Conservation (phyloP, 2,888 invertebrate genomes). For the Diaprepes abbreviatus region DNA sequence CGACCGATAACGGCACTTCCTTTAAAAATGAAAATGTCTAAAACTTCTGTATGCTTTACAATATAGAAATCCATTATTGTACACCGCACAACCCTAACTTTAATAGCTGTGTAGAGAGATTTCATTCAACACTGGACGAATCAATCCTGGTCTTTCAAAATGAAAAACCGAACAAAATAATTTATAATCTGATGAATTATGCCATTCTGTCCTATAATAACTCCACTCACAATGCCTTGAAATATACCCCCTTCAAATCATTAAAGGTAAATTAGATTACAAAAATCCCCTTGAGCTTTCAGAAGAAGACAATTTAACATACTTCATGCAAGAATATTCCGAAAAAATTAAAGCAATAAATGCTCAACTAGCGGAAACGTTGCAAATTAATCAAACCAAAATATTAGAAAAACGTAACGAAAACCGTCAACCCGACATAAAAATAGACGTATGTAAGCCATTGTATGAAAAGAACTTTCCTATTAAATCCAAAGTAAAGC, state of each 20-base stretch:
- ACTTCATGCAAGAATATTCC: slow-evolving; percentile 19
- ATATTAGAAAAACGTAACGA: slow-evolving; percentile 16
- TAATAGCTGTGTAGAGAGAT: slow-evolving; percentile 9
- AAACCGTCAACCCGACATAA: slow-evolving; percentile 7
- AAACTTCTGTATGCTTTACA: not conserved
- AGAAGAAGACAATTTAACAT: slow-evolving; percentile 8
- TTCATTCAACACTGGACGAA: no score
- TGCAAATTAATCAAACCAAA: not conserved
- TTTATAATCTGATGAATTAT: slow-evolving; percentile 21
- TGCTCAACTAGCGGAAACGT: not conserved
- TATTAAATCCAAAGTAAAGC: slow-evolving; percentile 5
- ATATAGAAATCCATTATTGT: no score
- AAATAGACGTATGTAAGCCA: slow-evolving; percentile 1
- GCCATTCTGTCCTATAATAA: no score
- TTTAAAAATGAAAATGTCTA: not conserved
- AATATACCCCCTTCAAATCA: slow-evolving; percentile 23
- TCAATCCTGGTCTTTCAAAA: slow-evolving; percentile 6
- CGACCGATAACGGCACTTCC: not conserved
- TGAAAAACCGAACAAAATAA: slow-evolving; percentile 11
- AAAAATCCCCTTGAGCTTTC: slow-evolving; percentile 9
- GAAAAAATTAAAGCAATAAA: slow-evolving; percentile 29
- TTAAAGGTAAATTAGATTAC: slow-evolving; percentile 19
- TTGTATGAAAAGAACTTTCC: slow-evolving; percentile 2
- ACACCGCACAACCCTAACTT: slow-evolving; percentile 24
- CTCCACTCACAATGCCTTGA: slow-evolving; percentile 3